Evolutionary conservation across 2,797 vertebrate species (phyloP).

Genomic region (Myotis myotis): DNA sequence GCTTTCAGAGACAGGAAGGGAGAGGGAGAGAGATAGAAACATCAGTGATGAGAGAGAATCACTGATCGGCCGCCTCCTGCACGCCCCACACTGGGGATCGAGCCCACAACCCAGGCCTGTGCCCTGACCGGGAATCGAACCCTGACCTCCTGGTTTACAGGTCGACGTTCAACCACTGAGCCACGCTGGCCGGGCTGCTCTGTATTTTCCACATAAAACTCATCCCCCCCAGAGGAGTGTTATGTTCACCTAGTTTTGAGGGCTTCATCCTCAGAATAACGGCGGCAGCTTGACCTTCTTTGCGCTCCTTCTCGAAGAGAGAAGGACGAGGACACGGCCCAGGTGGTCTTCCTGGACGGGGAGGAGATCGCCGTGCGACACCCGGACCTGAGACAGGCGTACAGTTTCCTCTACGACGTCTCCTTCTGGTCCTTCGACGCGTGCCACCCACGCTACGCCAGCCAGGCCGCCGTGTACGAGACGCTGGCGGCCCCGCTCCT

Average conservation of each 20-base stretch:
- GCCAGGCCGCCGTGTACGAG: conserved; percentile 90
- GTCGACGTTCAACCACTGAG: too few relatives aligned
- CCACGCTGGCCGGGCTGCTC: too few relatives aligned
- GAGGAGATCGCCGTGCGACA: conserved; percentile 90
- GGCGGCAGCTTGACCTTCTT: neutral
- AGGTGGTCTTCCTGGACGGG: conserved; percentile 89
- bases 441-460: conserved; percentile 85
- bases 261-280: neutral
- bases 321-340: conserved; percentile 85
- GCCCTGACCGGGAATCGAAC: too few relatives aligned
- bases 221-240: neutral
- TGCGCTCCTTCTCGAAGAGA: conserved; percentile 85
- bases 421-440: conserved; percentile 94
- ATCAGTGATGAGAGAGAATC: too few relatives aligned
- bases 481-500: conserved; percentile 91
- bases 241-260: neutral
- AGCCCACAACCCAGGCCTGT: too few relatives aligned
- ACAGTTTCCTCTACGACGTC: conserved; percentile 91
- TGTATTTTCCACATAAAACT: neutral
- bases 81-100: too few relatives aligned
- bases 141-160: too few relatives aligned
- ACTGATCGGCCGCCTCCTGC: too few relatives aligned
- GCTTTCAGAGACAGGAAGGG: too few relatives aligned
- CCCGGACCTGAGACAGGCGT: conserved; percentile 89
- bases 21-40: too few relatives aligned